Percentiles rank a stretch among this genome's conserved stretches.
These are phyloP conservation scores for Erebia epiphron DNA, from an alignment of 2,888 invertebrate genomes.

Conservation along the genomic window DNA sequence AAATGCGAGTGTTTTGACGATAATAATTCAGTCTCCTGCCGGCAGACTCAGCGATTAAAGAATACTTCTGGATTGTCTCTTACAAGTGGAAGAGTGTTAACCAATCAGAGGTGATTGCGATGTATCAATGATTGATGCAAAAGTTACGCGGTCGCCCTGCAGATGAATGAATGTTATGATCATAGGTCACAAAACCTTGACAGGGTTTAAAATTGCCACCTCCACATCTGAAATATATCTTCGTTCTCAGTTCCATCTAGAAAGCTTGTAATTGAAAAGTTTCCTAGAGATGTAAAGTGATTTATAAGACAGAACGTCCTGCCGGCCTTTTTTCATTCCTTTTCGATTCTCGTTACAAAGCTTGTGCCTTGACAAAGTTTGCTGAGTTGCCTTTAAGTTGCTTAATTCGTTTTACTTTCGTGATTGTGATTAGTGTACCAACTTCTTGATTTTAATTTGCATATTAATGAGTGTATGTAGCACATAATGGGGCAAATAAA, in stretches of 20 bases:
- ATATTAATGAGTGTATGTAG: constrained; percentile 1
- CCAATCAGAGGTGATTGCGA: no score
- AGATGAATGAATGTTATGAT: no score
- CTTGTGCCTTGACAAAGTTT: constrained; percentile 39
- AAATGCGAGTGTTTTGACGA: no score
- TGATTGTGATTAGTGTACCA: constrained; percentile 23
- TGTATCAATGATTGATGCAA: no score
- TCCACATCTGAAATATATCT: constrained; percentile 39
- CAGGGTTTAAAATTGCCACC: constrained; percentile 17
- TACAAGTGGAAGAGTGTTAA: no score
- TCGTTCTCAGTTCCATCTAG: constrained; percentile 50
- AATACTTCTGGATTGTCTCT: no score
- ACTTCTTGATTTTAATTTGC: constrained; percentile 21
- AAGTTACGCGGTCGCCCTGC: no score
- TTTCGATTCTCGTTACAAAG: constrained; percentile 59
- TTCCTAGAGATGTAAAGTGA: constrained; percentile 77
- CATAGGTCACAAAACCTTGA: no score
- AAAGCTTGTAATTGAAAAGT: constrained; percentile 79
- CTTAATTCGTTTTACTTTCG: constrained; percentile 38
- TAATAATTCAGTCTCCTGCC: no score
- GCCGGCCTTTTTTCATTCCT: constrained; percentile 63
- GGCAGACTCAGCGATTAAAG: no score
- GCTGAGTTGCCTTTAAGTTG: constrained; percentile 23
- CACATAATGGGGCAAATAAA: no score
- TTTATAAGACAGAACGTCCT: constrained; percentile 75